These are phyloP conservation scores for Agrilus cyanescens DNA, from an alignment of 2,888 invertebrate species.

Conservation along the genomic window DNA sequence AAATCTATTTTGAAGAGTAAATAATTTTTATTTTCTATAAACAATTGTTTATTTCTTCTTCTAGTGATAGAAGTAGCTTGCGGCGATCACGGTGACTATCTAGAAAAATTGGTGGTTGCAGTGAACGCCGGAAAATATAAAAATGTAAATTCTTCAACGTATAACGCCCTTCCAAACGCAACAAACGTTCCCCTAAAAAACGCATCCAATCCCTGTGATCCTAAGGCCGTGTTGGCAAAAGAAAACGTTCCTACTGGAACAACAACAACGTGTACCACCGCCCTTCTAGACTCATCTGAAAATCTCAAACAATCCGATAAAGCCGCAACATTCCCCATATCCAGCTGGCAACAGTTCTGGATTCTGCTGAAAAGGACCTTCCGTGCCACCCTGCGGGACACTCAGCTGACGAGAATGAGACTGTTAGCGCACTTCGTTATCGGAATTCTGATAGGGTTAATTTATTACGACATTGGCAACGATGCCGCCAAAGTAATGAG, in stretches of 20 bases:
- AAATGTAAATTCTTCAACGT: conserved; percentile 30
- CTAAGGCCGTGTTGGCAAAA: conserved; percentile 19
- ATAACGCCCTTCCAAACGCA: neutral
- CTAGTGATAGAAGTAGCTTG: conserved; percentile 91
- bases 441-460: conserved; percentile 81
- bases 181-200: conserved; percentile 14
- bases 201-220: conserved; percentile 14
- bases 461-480: conserved; percentile 87
- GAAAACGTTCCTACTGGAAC: conserved; percentile 33
- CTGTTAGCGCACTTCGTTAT: conserved; percentile 79
- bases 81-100: conserved; percentile 87
- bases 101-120: conserved; percentile 71
- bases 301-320: conserved; percentile 43
- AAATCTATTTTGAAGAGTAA: too few relatives aligned
- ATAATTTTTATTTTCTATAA: too few relatives aligned
- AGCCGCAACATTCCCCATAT: conserved; percentile 53
- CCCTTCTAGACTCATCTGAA: conserved; percentile 33
- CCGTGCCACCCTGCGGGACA: conserved; percentile 69
- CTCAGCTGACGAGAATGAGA: conserved; percentile 82
- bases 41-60: conserved; percentile 19
- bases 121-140: conserved; percentile 71
- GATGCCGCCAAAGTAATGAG: conserved; percentile 90
- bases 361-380: conserved; percentile 78
- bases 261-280: conserved; percentile 40
- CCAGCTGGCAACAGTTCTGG: conserved; percentile 74